Base-by-base conservation (phyloP, 2,797 vertebrate genomes). In the Eurystomus glaucurus region DNA sequence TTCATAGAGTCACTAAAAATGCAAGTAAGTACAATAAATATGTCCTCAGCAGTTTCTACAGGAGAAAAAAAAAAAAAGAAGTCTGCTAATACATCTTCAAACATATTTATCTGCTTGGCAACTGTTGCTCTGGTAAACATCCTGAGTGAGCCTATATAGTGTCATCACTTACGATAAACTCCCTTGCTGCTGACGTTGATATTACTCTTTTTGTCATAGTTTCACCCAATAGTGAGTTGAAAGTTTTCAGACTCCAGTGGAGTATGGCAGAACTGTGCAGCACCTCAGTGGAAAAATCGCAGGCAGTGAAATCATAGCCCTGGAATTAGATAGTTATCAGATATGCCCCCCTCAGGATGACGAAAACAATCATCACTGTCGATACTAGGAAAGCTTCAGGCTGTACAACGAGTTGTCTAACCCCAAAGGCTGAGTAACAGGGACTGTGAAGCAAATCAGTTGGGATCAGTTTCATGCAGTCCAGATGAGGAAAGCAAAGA, bases 71-170 rank as follows among this genome's bases (percentile, higher is more conserved):
- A 58, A 25, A 25, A 25, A 33, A 86, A 46, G 58, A 83, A 70
- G 48, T 58, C 54, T 83, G 81, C 92, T 97, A 96, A 93, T 11
- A 51, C 61, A 92, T 94, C 88, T 92, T 90, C 80, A 85, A 69
- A 29, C 71, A 88, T 46, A 54, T 95, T 88, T 81, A 65, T 95
- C 80, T 94, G 76, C 96, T 51, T 89, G 88, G 93, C 93, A 91
- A 96, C 96, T 10, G 95, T 97, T 91, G 93, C 96, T 97, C 80
- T 92, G 88, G 96, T 95, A 97, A 97, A 97, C 96, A 96, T 96
- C 93, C 87, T 65, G 72, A 85, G 60, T 93, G 52, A 95, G 94
- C 57, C 80, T 60, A 85, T 79, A 68, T 29, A 57, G 88, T 88
- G 96, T 98, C 98, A 97, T 97, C 95, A 77, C 60, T 72, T 94